Percentiles rank a stretch among this genome's conserved stretches.
Evolutionary conservation across 2,888 invertebrate genomes (phyloP).

Genomic region (Podabrus alpinus): DNA sequence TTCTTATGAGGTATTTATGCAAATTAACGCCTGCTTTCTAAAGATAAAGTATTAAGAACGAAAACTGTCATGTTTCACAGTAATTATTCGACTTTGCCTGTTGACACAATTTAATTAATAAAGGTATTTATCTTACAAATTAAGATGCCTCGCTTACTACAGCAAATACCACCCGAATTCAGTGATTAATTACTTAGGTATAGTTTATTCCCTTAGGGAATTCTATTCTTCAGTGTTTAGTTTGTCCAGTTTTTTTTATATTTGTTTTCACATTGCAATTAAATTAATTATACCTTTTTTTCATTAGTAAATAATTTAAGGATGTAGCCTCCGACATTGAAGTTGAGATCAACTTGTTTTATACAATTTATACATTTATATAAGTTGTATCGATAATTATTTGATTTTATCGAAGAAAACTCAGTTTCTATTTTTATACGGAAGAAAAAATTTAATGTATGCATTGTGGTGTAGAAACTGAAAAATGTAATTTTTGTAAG

Average conservation of each 20-base stretch:
- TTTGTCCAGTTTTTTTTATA: neutral
- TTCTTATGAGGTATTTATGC: slow-evolving; percentile 50
- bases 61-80: slow-evolving; percentile 54
- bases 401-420: neutral
- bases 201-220: slow-evolving; percentile 35
- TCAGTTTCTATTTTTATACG: neutral
- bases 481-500: neutral
- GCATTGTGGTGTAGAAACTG: neutral
- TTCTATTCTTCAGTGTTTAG: slow-evolving; percentile 19
- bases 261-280: neutral
- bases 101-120: slow-evolving; percentile 56
- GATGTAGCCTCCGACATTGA: neutral
- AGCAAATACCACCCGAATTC: slow-evolving; percentile 53
- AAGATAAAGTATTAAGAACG: slow-evolving; percentile 56
- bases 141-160: slow-evolving; percentile 55
- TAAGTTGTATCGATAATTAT: too few species aligned
- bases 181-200: slow-evolving; percentile 53
- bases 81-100: slow-evolving; percentile 55
- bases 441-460: neutral
- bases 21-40: slow-evolving; percentile 50
- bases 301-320: neutral
- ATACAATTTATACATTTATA: too few species aligned
- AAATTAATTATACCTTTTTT: neutral
- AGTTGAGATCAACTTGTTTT: too few species aligned
- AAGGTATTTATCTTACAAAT: slow-evolving; percentile 56